phyloP scores from a whole-genome alignment of 2,888 invertebrate genomes.

The Galerucella nymphaeae region DNA sequence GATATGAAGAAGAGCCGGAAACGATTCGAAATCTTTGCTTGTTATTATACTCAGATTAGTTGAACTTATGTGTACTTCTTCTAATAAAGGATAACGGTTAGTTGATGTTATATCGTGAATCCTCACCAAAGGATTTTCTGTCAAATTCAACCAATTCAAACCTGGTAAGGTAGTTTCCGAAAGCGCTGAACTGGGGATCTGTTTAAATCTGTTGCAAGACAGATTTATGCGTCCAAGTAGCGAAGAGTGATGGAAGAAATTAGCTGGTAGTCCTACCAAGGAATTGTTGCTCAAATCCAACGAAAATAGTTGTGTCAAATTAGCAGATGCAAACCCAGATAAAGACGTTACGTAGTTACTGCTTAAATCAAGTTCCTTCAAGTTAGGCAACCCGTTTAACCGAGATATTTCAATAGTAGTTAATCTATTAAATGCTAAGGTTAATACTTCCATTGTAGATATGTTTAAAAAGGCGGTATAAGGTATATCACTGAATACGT shows the following conservation, averaged over 20 bases:
- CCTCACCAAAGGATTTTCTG: conserved; percentile 82
- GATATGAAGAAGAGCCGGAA: conserved; percentile 81
- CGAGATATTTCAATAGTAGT: conserved; percentile 80
- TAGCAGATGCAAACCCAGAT: conserved; percentile 81
- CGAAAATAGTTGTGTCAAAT: conserved; percentile 77
- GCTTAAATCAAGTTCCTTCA: conserved; percentile 79
- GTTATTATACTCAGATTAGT: conserved; percentile 87
- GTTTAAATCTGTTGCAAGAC: conserved; percentile 81
- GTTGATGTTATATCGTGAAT: conserved; percentile 78
- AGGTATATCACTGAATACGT: conserved; percentile 80
- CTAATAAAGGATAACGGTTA: conserved; percentile 80
- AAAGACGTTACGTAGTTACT: conserved; percentile 80
- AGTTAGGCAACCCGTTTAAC: conserved; percentile 78
- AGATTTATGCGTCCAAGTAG: conserved; percentile 80
- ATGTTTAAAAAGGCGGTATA: conserved; percentile 82
- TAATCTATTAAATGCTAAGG: conserved; percentile 76
- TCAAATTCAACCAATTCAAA: conserved; percentile 82
- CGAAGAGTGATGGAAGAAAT: conserved; percentile 81
- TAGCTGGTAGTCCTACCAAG: conserved; percentile 80
- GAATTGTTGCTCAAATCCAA: conserved; percentile 83
- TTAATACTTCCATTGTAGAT: conserved; percentile 78
- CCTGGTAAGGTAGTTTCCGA: conserved; percentile 80
- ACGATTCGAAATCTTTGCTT: conserved; percentile 86
- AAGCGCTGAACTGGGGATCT: conserved; percentile 81
- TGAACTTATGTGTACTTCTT: conserved; percentile 79